phyloP scores from a whole-genome alignment of 2,797 vertebrate species.

The Masticophis lateralis region DNA sequence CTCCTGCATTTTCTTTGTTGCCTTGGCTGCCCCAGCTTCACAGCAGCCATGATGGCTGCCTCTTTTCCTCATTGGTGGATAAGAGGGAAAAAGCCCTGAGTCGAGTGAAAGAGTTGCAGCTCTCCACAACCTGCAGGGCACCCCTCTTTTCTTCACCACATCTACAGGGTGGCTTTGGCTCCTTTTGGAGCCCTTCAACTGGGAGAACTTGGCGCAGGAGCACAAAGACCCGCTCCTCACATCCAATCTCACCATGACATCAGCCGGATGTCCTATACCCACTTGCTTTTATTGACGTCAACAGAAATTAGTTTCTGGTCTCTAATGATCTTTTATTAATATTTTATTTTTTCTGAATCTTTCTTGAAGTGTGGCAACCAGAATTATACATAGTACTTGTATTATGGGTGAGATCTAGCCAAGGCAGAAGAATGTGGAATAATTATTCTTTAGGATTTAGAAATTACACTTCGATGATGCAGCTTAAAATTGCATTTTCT shows the following conservation, averaged over 20 bases:
- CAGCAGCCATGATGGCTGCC: too few species aligned
- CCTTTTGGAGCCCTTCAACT: too few species aligned
- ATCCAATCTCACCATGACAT: fast-evolving
- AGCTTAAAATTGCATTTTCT: not conserved
- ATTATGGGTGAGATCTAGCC: not conserved
- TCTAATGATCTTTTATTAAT: not conserved
- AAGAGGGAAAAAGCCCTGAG: too few species aligned
- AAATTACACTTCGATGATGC: not conserved
- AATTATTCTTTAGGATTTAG: not conserved
- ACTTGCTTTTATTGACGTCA: not conserved
- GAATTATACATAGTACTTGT: not conserved
- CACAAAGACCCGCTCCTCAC: too few species aligned
- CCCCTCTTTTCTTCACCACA: too few species aligned
- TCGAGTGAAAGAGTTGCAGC: too few species aligned
- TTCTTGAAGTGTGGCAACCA: not conserved
- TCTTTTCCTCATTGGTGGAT: too few species aligned
- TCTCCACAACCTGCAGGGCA: too few species aligned
- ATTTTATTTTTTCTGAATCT: not conserved
- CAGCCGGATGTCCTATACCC: not conserved
- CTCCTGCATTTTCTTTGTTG: too few species aligned
- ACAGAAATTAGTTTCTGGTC: not conserved
- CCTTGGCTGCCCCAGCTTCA: too few species aligned
- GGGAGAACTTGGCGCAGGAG: too few species aligned
- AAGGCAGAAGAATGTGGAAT: not conserved
- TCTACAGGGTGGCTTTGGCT: too few species aligned